phyloP scores from a whole-genome alignment of 2,888 invertebrate species.

The Cyclophora albipunctata region DNA sequence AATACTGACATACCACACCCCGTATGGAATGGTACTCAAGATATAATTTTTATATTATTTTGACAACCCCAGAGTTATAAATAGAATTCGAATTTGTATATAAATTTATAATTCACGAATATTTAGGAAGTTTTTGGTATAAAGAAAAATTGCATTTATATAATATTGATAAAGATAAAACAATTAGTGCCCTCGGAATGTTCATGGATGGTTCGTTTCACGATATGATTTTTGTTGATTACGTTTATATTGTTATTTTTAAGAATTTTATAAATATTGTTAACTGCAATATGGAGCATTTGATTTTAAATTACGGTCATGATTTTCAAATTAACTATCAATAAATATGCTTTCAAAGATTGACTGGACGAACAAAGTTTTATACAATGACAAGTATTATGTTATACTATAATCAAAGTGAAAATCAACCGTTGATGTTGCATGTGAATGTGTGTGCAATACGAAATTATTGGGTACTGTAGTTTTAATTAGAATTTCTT shows the following conservation, averaged over 20 bases:
- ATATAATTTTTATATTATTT: constrained; percentile 33
- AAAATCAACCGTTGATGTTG: constrained; percentile 52
- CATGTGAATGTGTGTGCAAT: constrained; percentile 65
- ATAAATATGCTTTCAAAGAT: constrained; percentile 12
- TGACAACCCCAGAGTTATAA: constrained; percentile 34
- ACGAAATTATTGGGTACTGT: constrained; percentile 54
- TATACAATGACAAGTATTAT: constrained; percentile 1
- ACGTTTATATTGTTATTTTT: constrained; percentile 72
- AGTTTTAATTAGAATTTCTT: constrained; percentile 48
- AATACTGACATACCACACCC: constrained; percentile 50
- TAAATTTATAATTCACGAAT: constrained; percentile 65
- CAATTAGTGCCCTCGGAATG: constrained; percentile 54
- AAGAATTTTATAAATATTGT: constrained; percentile 69
- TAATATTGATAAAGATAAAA: constrained; percentile 36
- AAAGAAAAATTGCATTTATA: constrained; percentile 68
- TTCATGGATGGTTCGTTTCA: constrained; percentile 67
- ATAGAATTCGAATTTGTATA: constrained; percentile 53
- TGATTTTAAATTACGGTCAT: constrained; percentile 19
- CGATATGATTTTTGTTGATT: constrained; percentile 66
- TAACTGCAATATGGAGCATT: constrained; percentile 54
- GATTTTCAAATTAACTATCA: constrained; percentile 31
- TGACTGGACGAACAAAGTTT: neutral
- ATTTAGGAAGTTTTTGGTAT: constrained; percentile 58
- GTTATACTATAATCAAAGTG: constrained; percentile 14
- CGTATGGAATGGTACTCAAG: constrained; percentile 32